phyloP scores from a whole-genome alignment of 2,113 vertebrate genomes.

The Benthochromis sp. region DNA sequence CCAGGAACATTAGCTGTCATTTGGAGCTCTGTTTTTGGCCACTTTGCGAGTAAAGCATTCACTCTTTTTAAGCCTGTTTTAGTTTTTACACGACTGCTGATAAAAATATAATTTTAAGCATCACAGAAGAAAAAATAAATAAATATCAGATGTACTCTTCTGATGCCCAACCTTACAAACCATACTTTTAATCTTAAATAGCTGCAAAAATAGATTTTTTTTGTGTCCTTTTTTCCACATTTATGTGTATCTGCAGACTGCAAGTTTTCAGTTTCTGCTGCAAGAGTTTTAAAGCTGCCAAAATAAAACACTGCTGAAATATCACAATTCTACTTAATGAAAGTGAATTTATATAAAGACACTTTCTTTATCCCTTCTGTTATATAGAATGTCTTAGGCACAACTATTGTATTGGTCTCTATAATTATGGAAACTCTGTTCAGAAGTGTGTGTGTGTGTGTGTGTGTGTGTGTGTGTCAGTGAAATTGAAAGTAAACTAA shows the following conservation, averaged over 20 bases:
- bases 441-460: neutral
- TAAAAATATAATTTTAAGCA: neutral
- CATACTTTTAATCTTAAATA: neutral
- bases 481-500: neutral
- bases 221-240: neutral
- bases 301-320: neutral
- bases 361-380: neutral
- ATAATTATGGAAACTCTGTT: neutral
- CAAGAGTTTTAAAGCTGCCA: neutral
- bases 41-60: neutral
- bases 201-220: neutral
- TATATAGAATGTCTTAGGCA: neutral
- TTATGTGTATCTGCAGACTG: neutral
- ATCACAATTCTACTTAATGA: neutral
- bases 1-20: neutral
- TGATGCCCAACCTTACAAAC: neutral
- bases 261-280: neutral
- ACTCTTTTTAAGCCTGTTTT: neutral
- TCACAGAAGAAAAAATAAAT: neutral
- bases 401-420: neutral
- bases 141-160: neutral
- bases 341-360: neutral
- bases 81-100: neutral
- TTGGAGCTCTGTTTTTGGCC: neutral
- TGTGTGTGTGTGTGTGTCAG: neutral